Evolutionary conservation across 2,888 invertebrate species (phyloP).

Genomic region (Lepidonotus clava): DNA sequence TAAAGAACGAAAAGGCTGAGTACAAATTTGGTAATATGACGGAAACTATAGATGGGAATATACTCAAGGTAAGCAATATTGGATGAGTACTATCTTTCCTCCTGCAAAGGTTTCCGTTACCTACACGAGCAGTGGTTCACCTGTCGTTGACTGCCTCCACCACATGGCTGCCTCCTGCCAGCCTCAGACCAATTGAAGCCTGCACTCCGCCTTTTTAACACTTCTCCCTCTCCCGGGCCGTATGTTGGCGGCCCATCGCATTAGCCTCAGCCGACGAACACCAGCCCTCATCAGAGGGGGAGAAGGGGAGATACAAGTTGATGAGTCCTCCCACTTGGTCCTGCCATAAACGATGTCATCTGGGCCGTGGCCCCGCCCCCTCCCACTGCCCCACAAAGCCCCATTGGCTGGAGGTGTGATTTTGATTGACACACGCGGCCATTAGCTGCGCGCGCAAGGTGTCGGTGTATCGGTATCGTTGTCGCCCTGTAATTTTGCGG

Average conservation of each 20-base stretch:
- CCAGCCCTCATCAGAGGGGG: neutral
- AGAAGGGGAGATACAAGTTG: neutral
- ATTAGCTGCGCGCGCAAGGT: slow-evolving; percentile 36
- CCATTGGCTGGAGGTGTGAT: slow-evolving; percentile 45
- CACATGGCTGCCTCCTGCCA: too few species aligned
- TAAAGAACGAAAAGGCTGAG: too few species aligned
- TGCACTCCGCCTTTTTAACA: neutral
- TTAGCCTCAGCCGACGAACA: neutral
- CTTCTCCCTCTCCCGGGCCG: neutral
- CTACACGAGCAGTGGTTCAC: too few species aligned
- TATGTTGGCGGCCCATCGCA: neutral
- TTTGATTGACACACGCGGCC: slow-evolving; percentile 36
- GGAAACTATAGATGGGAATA: too few species aligned
- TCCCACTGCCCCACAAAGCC: slow-evolving; percentile 20
- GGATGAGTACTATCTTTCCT: too few species aligned
- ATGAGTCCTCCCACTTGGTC: neutral
- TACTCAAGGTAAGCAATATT: too few species aligned
- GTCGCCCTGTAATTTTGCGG: slow-evolving; percentile 38
- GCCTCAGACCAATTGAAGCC: too few species aligned
- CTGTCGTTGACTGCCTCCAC: too few species aligned
- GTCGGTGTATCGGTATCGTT: slow-evolving; percentile 15
- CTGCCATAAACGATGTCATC: slow-evolving; percentile 20
- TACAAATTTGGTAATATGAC: too few species aligned
- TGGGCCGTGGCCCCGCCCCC: slow-evolving; percentile 2
- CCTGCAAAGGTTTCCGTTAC: too few species aligned